Base-by-base conservation (phyloP, 2,113 vertebrate genomes). In the Mustela lutreola region DNA sequence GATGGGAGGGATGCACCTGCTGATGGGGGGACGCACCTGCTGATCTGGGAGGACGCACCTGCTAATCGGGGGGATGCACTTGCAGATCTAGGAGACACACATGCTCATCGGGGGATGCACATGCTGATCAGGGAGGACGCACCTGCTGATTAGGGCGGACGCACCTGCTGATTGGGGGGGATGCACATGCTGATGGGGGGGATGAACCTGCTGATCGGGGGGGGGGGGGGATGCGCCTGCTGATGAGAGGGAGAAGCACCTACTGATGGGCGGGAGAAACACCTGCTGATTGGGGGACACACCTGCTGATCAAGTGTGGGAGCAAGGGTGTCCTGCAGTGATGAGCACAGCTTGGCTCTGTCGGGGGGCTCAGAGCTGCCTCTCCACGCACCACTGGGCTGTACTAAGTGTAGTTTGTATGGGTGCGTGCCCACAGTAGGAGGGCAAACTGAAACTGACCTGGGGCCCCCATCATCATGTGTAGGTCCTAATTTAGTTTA, bases 341-440 rank as follows among this genome's bases (percentile, higher is more conserved):
- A 9, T 0, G 0, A 5, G 10, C 42, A 19, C 28, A 3, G 62
- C 89, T 33, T 33, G 0, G 45, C 81, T 33, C 62, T n/a, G 2
- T 11, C 58, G 3, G 6, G 19, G 36, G 21, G 60, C 73, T 24
- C 21, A 9, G 33, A 33, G 50, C 2, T 4, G 12, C 50, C 36
- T 31, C 11, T 18, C 60, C 28, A 5, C 2, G 7, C 21, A 1
- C 1, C 1, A 1, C 80, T 3, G 0, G 50, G 24, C 80, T 53
- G 67, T 8, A 14, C 12, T 12, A 14, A 1, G 42, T 12, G 24
- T 42, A 2, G 63, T 21, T 4, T 2, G 6, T 1, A 11, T 1
- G 0, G 1, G 11, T 8, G 3, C 12, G 26, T 19, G 39, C 73
- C 5, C 3, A 0, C 0, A 3, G 56, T 14, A 42, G 90, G 53